Evolutionary conservation across 2,888 invertebrate species (phyloP).

Genomic region (Mythimna albipuncta): DNA sequence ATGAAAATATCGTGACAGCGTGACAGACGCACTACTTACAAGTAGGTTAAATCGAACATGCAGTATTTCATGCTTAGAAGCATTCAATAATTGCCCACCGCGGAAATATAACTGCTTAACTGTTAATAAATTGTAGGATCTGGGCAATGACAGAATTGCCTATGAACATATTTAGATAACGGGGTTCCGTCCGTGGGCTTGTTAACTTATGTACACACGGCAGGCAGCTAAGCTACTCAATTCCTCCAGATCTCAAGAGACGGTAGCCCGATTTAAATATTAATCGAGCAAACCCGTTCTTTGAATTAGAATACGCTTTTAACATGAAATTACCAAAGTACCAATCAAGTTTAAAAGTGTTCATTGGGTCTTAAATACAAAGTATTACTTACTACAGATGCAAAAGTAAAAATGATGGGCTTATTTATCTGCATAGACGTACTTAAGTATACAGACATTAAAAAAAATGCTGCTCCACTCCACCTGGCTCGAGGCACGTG

Average conservation of each 20-base stretch:
- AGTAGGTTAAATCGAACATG: conserved; percentile 68
- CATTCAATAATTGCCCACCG: conserved; percentile 69
- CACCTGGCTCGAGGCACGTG: conserved; percentile 84
- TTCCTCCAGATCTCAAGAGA: conserved; percentile 26
- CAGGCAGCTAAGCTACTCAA: conserved; percentile 26
- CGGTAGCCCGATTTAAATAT: conserved; percentile 58
- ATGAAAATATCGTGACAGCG: conserved; percentile 43
- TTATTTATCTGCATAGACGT: conserved; percentile 64
- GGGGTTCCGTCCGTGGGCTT: conserved; percentile 63
- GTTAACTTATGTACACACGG: conserved; percentile 37
- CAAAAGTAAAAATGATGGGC: conserved; percentile 21
- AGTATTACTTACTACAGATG: conserved; percentile 7
- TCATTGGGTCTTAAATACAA: conserved; percentile 16
- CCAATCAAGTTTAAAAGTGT: conserved; percentile 18
- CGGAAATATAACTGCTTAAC: conserved; percentile 72
- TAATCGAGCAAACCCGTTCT: conserved; percentile 62
- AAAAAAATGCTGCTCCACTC: conserved; percentile 72
- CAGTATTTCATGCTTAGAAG: conserved; percentile 66
- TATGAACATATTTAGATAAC: conserved; percentile 71
- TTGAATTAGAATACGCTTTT: conserved; percentile 43
- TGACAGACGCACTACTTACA: conserved; percentile 38
- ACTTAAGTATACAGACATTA: conserved; percentile 68
- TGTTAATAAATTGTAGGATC: conserved; percentile 70
- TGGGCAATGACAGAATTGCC: conserved; percentile 64
- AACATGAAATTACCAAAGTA: conserved; percentile 28